Evolutionary conservation across 2,888 invertebrate species (phyloP).

Genomic region (Danaus chrysippus): DNA sequence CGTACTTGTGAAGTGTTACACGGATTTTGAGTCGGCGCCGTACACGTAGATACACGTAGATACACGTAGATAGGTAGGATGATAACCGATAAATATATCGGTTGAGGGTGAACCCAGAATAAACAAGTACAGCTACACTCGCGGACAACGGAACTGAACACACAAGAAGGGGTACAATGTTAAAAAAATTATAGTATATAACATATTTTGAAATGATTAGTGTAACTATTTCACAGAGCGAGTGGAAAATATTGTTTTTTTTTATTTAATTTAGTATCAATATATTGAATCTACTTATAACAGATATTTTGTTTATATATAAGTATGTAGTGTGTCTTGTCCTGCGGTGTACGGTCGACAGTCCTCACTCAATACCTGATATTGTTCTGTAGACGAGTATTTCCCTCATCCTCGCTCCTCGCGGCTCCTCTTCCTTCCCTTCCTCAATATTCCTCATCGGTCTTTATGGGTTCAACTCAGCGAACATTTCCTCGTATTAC

Average conservation of each 20-base stretch:
- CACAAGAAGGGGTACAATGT: background rate
- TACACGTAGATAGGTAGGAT: constrained; percentile 42
- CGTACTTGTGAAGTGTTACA: constrained; percentile 66
- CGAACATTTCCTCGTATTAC: constrained; percentile 37
- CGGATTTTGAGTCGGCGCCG: constrained; percentile 53
- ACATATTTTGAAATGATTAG: too few relatives aligned
- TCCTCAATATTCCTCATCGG: constrained; percentile 40
- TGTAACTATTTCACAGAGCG: too few relatives aligned
- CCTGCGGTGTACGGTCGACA: constrained; percentile 49
- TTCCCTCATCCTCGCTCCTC: constrained; percentile 76
- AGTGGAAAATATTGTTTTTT: too few relatives aligned
- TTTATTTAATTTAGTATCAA: too few relatives aligned
- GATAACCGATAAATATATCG: constrained; percentile 69
- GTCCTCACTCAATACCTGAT: constrained; percentile 78
- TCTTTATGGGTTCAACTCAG: constrained; percentile 42
- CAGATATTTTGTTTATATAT: too few relatives aligned
- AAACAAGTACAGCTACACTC: constrained; percentile 40
- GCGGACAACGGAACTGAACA: constrained; percentile 25
- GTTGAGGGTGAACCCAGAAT: constrained; percentile 51
- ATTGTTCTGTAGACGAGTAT: constrained; percentile 78
- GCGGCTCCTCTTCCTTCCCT: constrained; percentile 60
- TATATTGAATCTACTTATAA: too few relatives aligned
- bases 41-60: constrained; percentile 53
- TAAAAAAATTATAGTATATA: background rate
- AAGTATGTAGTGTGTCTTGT: background rate